Evolutionary conservation across 2,113 vertebrate species (phyloP), one percentile per base, ranked within the genome.

Genomic region (Hippocampus guttulatus): DNA sequence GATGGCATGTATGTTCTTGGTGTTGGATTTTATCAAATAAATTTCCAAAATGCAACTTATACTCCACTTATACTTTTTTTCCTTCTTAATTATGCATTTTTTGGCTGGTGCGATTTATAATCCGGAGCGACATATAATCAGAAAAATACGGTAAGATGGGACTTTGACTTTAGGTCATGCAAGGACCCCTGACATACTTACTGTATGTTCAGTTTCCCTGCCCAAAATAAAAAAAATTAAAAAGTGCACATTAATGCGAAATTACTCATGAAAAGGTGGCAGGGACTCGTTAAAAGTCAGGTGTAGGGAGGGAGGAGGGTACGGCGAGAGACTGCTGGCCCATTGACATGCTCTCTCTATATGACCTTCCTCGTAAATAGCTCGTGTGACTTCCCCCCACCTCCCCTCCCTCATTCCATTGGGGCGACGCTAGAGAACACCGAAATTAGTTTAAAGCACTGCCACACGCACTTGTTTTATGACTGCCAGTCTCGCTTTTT

Each of bases 311-410:
- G 45, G 69, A 67, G 60, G 74, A 77, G 47, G 77, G 73, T 85
- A 80, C 90, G 77, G 77, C 81, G 68, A 89, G 88, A 89, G 79
- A 83, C 77, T 76, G 74, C 82, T 92, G 92, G 90, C 92, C 87
- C 77, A 63, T 80, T 81, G 92, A 93, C 92, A 92, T 90, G 92
- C 89, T 90, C 92, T 93, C 89, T 92, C 87, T 62, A 78, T 71
- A 80, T 92, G 92, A 94, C 93, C 92, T 94, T 94, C 92, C 92
- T 91, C 88, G 85, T 90, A 91, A 93, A 94, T 91, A 92, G 89
- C 84, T 77, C 82, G 75, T 85, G 89, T 84, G 84, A 91, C 86
- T 85, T 87, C 20, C 3, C 68, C 52, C 49, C 33, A 38, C 33
- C 33, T 38, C 18, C 9, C 18, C 64, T 43, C 73, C 55, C 67